These are phyloP conservation scores for Phylloscopus trochilus DNA, from an alignment of 2,113 vertebrate genomes.

Conservation along the genomic window DNA sequence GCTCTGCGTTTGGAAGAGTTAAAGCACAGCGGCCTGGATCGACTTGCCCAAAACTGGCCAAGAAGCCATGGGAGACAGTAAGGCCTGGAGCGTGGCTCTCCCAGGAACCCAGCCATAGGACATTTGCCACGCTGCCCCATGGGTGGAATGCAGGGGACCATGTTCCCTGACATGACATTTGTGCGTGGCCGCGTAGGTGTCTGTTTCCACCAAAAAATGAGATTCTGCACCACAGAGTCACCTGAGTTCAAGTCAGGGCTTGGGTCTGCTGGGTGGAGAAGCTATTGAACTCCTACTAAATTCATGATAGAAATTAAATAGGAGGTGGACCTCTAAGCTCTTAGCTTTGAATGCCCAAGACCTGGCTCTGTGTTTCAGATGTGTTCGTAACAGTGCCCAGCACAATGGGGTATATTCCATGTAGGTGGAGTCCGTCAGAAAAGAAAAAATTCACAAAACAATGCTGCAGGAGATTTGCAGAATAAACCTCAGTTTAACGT, in stretches of 20 bases:
- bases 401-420: neutral
- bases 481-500: neutral
- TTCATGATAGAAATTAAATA: neutral
- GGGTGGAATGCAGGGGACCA: neutral
- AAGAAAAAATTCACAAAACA: neutral
- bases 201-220: neutral
- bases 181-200: rapidly evolving
- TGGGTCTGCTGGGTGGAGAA: neutral
- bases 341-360: neutral
- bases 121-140: rapidly evolving
- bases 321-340: neutral
- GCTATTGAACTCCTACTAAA: neutral
- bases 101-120: neutral
- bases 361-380: neutral
- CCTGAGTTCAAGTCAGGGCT: neutral
- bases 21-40: neutral
- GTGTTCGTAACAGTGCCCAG: neutral
- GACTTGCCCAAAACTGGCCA: neutral
- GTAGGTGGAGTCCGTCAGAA: neutral
- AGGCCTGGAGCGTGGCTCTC: neutral
- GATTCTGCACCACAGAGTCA: neutral
- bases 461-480: rapidly evolving
- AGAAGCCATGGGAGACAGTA: rapidly evolving
- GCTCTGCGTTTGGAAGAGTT: neutral
- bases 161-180: neutral